These are phyloP conservation scores for Crypturellus tataupa DNA, from an alignment of 2,797 vertebrate species.

Conservation along the genomic window DNA sequence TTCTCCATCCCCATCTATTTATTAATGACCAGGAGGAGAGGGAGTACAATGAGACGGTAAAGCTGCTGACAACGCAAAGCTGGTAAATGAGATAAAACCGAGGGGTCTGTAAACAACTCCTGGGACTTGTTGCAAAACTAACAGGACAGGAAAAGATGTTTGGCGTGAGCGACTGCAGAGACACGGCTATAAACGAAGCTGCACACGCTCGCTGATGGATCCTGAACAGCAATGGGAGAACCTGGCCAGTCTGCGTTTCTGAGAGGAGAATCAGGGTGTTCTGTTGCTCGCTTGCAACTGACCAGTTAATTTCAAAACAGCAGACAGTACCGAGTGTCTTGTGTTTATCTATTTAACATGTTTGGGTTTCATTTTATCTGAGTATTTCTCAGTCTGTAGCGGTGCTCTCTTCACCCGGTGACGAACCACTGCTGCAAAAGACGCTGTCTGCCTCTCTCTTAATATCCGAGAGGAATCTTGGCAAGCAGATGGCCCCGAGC, in stretches of 20 bases:
- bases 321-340: not conserved
- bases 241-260: not conserved
- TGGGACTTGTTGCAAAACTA: conserved; percentile 58
- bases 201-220: conserved; percentile 11
- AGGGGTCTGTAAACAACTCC: conserved; percentile 65
- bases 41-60: conserved; percentile 54
- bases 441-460: conserved; percentile 7
- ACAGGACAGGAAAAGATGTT: conserved; percentile 57
- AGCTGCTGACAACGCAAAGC: conserved; percentile 68
- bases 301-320: not conserved
- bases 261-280: not conserved
- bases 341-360: not conserved
- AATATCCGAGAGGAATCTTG: conserved; percentile 31
- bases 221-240: not conserved
- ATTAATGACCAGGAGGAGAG: conserved; percentile 62
- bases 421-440: not conserved
- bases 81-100: conserved; percentile 66
- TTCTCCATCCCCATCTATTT: not conserved
- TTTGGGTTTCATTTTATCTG: not conserved
- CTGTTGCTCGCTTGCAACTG: not conserved
- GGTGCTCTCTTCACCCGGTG: not conserved
- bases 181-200: conserved; percentile 39
- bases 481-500: conserved; percentile 55
- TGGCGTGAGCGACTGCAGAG: conserved; percentile 18
- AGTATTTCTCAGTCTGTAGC: not conserved